A percentile compares a stretch with the other conserved stretches of the same genome.
phyloP scores from a whole-genome alignment of 2,888 invertebrate genomes.

The Hipparchia semele region DNA sequence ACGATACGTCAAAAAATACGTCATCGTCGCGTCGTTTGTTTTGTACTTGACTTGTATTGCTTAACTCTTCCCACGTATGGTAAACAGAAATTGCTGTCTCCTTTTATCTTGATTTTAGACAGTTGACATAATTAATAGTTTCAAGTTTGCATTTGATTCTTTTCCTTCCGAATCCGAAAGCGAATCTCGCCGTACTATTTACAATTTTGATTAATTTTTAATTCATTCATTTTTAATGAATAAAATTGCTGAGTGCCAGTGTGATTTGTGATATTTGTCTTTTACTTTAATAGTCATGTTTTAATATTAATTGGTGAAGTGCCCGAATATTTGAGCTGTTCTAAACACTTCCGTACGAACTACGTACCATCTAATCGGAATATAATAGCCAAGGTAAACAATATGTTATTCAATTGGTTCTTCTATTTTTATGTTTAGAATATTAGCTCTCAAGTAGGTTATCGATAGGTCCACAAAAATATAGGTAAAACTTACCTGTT shows the following conservation, averaged over 20 bases:
- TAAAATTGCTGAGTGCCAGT: no score
- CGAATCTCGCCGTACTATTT: no score
- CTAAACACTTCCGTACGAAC: neutral
- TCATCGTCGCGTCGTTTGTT: no score
- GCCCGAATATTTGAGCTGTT: neutral
- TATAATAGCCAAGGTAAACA: neutral
- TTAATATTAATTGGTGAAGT: neutral
- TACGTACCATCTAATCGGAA: neutral
- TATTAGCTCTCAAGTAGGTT: no score
- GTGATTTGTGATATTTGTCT: no score
- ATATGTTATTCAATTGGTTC: neutral
- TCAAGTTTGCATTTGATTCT: neutral
- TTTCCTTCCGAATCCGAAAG: neutral
- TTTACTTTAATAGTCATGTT: neutral
- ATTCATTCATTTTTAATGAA: no score
- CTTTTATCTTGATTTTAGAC: slow-evolving; percentile 1
- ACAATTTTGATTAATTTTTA: no score
- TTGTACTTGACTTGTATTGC: neutral
- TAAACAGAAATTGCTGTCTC: neutral
- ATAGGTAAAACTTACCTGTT: no score
- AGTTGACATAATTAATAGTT: no score
- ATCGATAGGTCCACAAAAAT: no score
- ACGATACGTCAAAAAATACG: no score
- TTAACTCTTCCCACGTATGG: neutral
- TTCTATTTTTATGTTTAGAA: no score